Percentiles rank a stretch among this genome's conserved stretches.
Evolutionary conservation across 2,888 invertebrate genomes (phyloP).

Genomic region (Eudemis profundana): DNA sequence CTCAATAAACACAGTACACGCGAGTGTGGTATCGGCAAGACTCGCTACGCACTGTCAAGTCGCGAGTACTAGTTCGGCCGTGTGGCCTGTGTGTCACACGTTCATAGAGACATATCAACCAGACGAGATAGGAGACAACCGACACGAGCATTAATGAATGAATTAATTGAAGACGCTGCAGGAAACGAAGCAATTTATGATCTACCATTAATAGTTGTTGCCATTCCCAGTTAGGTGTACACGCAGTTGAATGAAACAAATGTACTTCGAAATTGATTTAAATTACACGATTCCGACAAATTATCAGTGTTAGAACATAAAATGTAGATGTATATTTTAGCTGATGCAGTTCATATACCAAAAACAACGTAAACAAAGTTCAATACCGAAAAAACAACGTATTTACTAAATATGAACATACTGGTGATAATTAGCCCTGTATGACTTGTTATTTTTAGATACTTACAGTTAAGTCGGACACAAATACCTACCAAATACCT

Average conservation of each 20-base stretch:
- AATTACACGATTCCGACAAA: neutral
- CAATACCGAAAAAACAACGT: no score
- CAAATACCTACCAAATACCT: no score
- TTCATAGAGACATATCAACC: slow-evolving; percentile 58
- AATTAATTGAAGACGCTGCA: slow-evolving; percentile 49
- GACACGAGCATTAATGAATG: slow-evolving; percentile 61
- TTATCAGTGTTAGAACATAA: no score
- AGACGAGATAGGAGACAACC: slow-evolving; percentile 62
- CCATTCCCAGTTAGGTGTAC: slow-evolving; percentile 30
- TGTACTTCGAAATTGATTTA: neutral
- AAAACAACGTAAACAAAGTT: no score
- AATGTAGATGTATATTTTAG: no score
- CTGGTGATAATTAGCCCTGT: no score
- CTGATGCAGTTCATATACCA: no score
- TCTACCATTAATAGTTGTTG: slow-evolving; percentile 45
- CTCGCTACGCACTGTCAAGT: slow-evolving; percentile 54
- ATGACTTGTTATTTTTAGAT: no score
- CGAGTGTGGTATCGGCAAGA: slow-evolving; percentile 49
- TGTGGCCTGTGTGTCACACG: slow-evolving; percentile 30
- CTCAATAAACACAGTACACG: slow-evolving; percentile 58
- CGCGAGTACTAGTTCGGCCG: slow-evolving; percentile 39
- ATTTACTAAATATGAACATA: no score
- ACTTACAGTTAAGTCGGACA: no score
- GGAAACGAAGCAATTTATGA: slow-evolving; percentile 52
- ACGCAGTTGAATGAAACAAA: slow-evolving; percentile 32